Base-by-base conservation (phyloP, 2,113 vertebrate genomes). In the Procapra przewalskii region DNA sequence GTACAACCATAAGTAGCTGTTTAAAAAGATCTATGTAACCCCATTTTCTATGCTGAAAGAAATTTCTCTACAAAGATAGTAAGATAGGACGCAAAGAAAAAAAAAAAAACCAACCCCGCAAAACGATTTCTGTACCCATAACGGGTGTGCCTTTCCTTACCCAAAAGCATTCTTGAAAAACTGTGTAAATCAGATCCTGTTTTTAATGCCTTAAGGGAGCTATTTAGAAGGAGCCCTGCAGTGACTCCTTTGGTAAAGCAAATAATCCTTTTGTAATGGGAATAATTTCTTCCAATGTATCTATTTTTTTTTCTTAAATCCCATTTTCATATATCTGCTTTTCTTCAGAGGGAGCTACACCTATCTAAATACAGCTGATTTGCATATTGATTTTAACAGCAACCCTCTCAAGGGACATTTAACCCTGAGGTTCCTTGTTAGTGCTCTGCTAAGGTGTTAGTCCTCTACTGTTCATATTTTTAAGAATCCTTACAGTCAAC, bases 191-290 rank as follows among this genome's bases (percentile, higher is more conserved):
- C 96, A 98, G 97, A 98, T 96, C 93, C 96, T 93, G 93, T 96
- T 98, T 98, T 96, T 97, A 98, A 97, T 97, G 96, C 97, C 97
- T 96, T 93, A 88, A 94, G 96, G 97, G 97, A 98, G 96, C 96
- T 97, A 90, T 98, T 98, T 96, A 97, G 92, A 95, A 97, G 96
- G 96, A 96, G 93, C 97, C 97, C 97, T 96, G 94, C 91, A 97
- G 97, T 96, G 96, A 97, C 95, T 97, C 97, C 94, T 97, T 97
- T 96, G 97, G 97, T 97, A 98, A 97, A 97, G 91, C 96, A 98
- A 98, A 98, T 98, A 97, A 98, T 97, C 98, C 97, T 97, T 98
- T 94, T 94, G 96, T 98, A 98, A 98, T 97, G 91, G 98, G 96
- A 98, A 98, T 97, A 94, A 98, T 98, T 98, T 97, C 89, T 97